These are phyloP conservation scores for Hedychridium roseum DNA, from an alignment of 2,888 invertebrate genomes.

Conservation along the genomic window DNA sequence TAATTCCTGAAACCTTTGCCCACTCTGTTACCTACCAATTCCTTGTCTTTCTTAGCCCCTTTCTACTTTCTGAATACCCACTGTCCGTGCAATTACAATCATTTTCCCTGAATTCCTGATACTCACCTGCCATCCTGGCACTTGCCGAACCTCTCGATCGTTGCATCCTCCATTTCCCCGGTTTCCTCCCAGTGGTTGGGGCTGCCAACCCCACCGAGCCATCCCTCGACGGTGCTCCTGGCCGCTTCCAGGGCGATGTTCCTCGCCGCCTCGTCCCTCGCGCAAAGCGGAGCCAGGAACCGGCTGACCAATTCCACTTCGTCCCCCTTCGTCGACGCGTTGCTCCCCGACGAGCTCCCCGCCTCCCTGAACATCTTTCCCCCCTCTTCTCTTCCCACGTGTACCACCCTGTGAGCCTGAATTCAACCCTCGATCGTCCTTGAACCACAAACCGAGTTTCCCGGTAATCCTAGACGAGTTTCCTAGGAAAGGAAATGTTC, in stretches of 20 bases:
- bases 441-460: neutral
- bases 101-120: too few relatives aligned
- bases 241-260: constrained; percentile 66
- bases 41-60: too few relatives aligned
- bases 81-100: too few relatives aligned
- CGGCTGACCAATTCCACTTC: constrained; percentile 66
- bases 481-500: too few relatives aligned
- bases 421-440: neutral
- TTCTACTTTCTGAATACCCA: too few relatives aligned
- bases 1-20: too few relatives aligned
- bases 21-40: too few relatives aligned
- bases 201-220: constrained; percentile 67
- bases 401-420: neutral
- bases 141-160: constrained; percentile 42
- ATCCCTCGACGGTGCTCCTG: constrained; percentile 66
- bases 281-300: constrained; percentile 67
- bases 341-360: constrained; percentile 43
- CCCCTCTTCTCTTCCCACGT: neutral
- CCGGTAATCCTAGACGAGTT: neutral
- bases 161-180: constrained; percentile 45
- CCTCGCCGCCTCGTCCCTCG: constrained; percentile 65
- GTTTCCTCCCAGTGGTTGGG: constrained; percentile 62
- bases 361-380: constrained; percentile 51
- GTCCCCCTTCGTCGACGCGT: constrained; percentile 53
- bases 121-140: constrained; percentile 51